Conservation (phyloP, 2,113 vertebrate genomes). For the Melospiza melodia region DNA sequence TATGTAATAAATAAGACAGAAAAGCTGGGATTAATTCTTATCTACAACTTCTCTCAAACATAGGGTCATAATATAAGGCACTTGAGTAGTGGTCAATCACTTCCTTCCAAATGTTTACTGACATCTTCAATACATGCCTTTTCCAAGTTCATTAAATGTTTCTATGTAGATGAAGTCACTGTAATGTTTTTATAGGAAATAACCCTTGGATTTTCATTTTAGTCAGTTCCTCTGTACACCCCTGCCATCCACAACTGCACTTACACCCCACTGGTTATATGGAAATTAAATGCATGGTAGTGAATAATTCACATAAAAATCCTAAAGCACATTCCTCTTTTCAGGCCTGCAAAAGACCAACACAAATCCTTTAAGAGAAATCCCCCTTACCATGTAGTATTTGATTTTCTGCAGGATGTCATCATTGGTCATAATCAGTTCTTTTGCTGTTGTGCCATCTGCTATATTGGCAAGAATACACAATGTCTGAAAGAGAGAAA, state of each 20-base stretch:
- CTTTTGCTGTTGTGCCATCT: constrained; percentile 95
- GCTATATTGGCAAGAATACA: constrained; percentile 97
- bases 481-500: constrained; percentile 83
- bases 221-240: background rate
- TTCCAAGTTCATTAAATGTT: background rate
- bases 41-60: background rate
- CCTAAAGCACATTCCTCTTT: background rate
- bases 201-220: background rate
- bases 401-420: constrained; percentile 99
- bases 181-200: background rate
- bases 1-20: background rate
- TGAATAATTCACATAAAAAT: background rate
- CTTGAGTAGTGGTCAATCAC: background rate
- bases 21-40: background rate
- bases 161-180: background rate
- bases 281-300: background rate
- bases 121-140: background rate
- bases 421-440: constrained; percentile 97
- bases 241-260: background rate
- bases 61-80: background rate
- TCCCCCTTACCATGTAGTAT: constrained; percentile 91
- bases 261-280: background rate
- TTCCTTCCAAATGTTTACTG: background rate
- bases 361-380: background rate
- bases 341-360: background rate